Percentiles rank a stretch among this genome's conserved stretches.
Conservation (phyloP, 2,797 vertebrate genomes). For the Sebastolobus alascanus region DNA sequence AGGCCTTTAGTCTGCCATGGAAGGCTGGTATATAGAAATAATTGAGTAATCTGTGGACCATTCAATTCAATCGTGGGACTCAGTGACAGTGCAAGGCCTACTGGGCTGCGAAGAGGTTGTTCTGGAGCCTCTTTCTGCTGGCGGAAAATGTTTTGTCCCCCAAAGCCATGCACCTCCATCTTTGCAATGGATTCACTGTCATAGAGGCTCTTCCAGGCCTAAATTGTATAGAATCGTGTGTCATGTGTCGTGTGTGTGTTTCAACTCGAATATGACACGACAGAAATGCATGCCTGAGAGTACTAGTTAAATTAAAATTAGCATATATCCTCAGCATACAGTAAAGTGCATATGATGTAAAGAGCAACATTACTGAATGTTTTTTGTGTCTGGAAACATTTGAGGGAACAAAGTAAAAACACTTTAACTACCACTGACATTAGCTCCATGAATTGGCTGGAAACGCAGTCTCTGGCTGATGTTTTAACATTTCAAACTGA, state of each 20-base stretch:
- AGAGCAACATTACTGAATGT: neutral
- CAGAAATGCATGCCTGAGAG: conserved; percentile 58
- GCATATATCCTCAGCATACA: conserved; percentile 10
- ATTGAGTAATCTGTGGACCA: conserved; percentile 91
- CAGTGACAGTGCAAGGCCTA: conserved; percentile 80
- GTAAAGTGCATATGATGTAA: conserved; percentile 21
- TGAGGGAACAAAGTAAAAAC: neutral
- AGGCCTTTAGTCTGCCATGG: conserved; percentile 89
- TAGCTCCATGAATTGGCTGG: neutral
- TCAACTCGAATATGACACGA: conserved; percentile 64
- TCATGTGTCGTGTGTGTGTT: conserved; percentile 12
- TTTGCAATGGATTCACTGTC: conserved; percentile 73
- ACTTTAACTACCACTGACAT: neutral
- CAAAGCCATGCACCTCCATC: conserved; percentile 74
- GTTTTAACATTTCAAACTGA: neutral
- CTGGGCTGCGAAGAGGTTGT: conserved; percentile 78
- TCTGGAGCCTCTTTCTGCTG: conserved; percentile 75
- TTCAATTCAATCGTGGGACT: conserved; percentile 87
- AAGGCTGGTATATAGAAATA: conserved; percentile 90
- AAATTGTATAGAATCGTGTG: conserved; percentile 55
- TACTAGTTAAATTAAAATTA: conserved; percentile 59
- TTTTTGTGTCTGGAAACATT: conserved; percentile 11
- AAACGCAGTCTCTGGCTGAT: neutral
- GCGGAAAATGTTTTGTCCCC: conserved; percentile 80
- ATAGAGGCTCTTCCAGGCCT: conserved; percentile 72